Conservation (phyloP, 2,888 invertebrate genomes). For the Steinernema carpocapsae region DNA sequence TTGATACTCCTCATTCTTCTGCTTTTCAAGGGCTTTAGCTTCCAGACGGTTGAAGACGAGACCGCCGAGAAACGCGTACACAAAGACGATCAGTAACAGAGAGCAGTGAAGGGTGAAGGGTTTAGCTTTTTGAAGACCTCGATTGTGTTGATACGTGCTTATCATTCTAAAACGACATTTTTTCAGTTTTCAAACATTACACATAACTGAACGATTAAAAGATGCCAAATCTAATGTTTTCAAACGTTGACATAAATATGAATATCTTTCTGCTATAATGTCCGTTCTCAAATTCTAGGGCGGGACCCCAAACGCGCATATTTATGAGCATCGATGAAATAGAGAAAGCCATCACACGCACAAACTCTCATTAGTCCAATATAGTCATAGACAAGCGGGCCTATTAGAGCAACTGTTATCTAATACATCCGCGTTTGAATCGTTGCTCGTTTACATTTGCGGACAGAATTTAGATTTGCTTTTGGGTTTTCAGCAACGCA, state of each 20-base stretch:
- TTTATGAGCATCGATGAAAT: too few relatives aligned
- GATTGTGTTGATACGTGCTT: neutral
- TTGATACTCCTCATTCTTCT: slow-evolving; percentile 46
- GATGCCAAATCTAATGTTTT: too few relatives aligned
- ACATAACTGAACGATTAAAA: too few relatives aligned
- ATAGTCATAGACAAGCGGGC: too few relatives aligned
- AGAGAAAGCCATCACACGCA: too few relatives aligned
- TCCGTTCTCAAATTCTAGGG: too few relatives aligned
- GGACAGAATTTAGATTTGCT: neutral
- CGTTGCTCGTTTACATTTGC: neutral
- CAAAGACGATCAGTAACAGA: slow-evolving; percentile 57
- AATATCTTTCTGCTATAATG: too few relatives aligned
- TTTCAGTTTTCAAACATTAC: neutral
- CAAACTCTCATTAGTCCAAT: too few relatives aligned
- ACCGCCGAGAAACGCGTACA: slow-evolving; percentile 65
- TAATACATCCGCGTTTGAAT: neutral
- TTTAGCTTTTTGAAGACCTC: slow-evolving; percentile 54
- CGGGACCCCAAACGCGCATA: too few relatives aligned
- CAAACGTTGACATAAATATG: too few relatives aligned
- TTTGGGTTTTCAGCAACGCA: neutral
- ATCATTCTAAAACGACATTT: neutral
- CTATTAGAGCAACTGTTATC: too few relatives aligned
- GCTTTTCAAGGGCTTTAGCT: slow-evolving; percentile 53
- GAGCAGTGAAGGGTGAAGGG: slow-evolving; percentile 66
- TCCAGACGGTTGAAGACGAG: slow-evolving; percentile 64